These are phyloP conservation scores for Chanos chanos DNA, from an alignment of 2,797 vertebrate species.

Conservation along the genomic window DNA sequence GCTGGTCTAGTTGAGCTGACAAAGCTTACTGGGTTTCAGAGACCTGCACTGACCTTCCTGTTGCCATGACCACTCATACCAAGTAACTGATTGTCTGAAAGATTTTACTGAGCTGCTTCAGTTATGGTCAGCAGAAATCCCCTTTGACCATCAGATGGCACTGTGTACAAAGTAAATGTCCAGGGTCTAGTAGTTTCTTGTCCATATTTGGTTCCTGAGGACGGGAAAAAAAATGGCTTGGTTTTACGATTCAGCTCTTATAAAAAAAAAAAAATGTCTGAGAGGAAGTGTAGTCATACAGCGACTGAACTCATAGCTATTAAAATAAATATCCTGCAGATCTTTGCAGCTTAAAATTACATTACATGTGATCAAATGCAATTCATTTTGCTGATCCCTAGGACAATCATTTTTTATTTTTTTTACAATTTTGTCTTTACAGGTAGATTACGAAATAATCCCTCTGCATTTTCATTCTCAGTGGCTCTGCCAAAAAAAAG, in stretches of 20 bases:
- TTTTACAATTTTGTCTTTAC: constrained; percentile 2
- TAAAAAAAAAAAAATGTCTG: too few relatives aligned
- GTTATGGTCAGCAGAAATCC: not conserved
- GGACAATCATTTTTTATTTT: too few relatives aligned
- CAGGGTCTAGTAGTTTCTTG: not conserved
- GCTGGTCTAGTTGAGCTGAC: not conserved
- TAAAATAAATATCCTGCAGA: too few relatives aligned
- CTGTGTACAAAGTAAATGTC: constrained; percentile 20
- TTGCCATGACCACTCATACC: not conserved
- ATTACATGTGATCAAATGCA: too few relatives aligned
- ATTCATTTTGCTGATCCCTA: too few relatives aligned
- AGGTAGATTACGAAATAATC: constrained; percentile 3
- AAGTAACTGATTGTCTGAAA: not conserved
- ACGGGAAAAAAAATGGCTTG: not conserved
- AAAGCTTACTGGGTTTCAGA: not conserved
- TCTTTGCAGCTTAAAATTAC: too few relatives aligned
- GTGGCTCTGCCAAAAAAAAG: not conserved
- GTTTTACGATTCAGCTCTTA: too few relatives aligned
- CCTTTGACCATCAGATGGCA: constrained; percentile 55
- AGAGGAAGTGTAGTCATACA: too few relatives aligned
- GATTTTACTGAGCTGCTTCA: not conserved
- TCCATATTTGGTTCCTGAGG: not conserved
- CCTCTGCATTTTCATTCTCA: not conserved
- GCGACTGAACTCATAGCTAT: too few relatives aligned
- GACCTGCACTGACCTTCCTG: constrained; percentile 2